Base-by-base conservation (phyloP, 2,888 invertebrate species). In the Pachycephus smyrnensis region DNA sequence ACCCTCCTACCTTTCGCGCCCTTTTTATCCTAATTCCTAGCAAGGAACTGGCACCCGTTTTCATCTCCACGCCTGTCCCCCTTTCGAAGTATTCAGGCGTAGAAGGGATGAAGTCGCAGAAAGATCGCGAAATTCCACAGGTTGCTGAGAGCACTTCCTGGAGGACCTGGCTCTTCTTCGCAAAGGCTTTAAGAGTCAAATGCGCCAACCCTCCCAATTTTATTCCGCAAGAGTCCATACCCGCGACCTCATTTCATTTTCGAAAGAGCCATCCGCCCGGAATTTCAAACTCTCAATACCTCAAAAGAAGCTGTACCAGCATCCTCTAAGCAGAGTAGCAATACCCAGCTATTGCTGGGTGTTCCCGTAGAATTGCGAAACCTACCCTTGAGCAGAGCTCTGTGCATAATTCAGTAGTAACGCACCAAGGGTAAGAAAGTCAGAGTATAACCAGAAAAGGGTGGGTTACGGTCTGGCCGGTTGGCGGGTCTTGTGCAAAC, bases 101-200 rank as follows among this genome's bases (percentile, higher is more conserved):
- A 55, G 84, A 85, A 79, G 80, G 82, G 83, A 84, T 80, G 55
- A 23, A 23, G 55, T 55, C 55, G 55, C 55, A 55, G 55, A 55
- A 55, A 55, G 23, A 55, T 35, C 80, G 76, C 77, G 80, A 74
- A 86, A 86, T 86, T 86, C 86, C 83, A 86, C 87, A 86, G 87
- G 86, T 86, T 84, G 83, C 81, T 81, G 40, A n/a, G 35, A 15
- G 12, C 75, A 31, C 36, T 35, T 35, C 31, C 36, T 31, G 11
- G n/a, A 6, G 32, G 32, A 4, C 12, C 80, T 78, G 77, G 69
- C 76, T 33, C 12, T 33, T 35, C 23, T 55, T 23, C 23, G 55
- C 55, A 23, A 55, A 23, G 55, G 23, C 2, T 55, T 55, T 55
- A 55, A 55, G 2, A 55, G 55, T 23, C 55, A 55, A 55, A 23